Evolutionary conservation across 1,140 invertebrate genomes (phyloP).

Genomic region (Scaptomyza pallida): DNA sequence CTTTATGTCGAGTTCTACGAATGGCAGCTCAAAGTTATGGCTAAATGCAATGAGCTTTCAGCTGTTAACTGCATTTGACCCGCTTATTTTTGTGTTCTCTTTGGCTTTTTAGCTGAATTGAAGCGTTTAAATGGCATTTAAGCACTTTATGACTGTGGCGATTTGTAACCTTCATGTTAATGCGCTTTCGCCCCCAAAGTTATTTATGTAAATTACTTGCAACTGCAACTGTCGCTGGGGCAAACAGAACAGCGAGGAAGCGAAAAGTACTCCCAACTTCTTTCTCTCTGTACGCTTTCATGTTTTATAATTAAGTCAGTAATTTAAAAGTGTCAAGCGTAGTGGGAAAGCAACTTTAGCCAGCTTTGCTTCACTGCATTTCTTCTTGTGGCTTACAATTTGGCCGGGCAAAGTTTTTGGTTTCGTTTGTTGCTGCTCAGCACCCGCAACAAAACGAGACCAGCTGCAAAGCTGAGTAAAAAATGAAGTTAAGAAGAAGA

Average conservation of each 20-base stretch:
- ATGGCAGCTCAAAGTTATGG: conserved; percentile 51
- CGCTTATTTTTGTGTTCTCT: conserved; percentile 48
- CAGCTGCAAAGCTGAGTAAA: not conserved
- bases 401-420: conserved; percentile 62
- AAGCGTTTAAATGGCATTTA: conserved; percentile 74
- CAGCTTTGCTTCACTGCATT: conserved; percentile 67
- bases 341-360: conserved; percentile 57
- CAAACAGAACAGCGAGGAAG: conserved; percentile 6
- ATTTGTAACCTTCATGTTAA: conserved; percentile 79
- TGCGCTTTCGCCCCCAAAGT: conserved; percentile 52
- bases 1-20: conserved; percentile 7
- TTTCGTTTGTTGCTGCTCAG: conserved; percentile 37
- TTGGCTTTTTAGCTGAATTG: conserved; percentile 44
- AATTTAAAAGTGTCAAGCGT: conserved; percentile 76
- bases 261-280: conserved; percentile 17
- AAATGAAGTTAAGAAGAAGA: conserved; percentile 8
- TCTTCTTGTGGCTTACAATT: conserved; percentile 77
- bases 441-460: conserved; percentile 12
- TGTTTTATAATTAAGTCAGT: conserved; percentile 80
- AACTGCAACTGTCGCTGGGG: conserved; percentile 51
- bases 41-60: conserved; percentile 6
- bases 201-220: conserved; percentile 78
- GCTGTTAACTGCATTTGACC: conserved; percentile 44
- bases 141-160: conserved; percentile 62
- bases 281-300: conserved; percentile 48